These are phyloP conservation scores for Archaeoteleia sp. DNA, from an alignment of 2,888 invertebrate species.

Conservation along the genomic window DNA sequence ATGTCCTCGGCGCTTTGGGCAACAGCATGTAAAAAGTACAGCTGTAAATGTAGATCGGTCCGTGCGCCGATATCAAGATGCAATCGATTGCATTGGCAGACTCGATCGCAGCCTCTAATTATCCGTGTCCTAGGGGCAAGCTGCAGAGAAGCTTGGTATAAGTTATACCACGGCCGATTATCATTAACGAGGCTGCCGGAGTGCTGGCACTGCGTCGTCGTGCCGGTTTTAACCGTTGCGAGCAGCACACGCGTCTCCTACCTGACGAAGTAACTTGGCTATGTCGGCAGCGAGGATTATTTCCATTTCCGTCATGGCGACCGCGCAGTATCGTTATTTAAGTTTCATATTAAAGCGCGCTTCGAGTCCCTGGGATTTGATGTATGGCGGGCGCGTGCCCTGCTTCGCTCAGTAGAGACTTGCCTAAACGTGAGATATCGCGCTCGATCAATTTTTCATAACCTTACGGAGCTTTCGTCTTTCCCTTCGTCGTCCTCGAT, in stretches of 20 bases:
- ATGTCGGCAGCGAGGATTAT: slow-evolving; percentile 60
- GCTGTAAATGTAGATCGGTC: slow-evolving; percentile 23
- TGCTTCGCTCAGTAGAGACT: slow-evolving; percentile 64
- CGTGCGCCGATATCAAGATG: slow-evolving; percentile 31
- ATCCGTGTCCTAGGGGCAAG: slow-evolving; percentile 42
- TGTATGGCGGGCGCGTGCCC: slow-evolving; percentile 73
- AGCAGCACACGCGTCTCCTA: slow-evolving; percentile 22
- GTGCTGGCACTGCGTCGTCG: slow-evolving; percentile 19
- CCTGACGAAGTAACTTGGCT: slow-evolving; percentile 40
- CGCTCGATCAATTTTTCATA: slow-evolving; percentile 70
- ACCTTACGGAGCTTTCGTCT: slow-evolving; percentile 49
- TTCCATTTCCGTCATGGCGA: slow-evolving; percentile 71
- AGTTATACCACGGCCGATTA: slow-evolving; percentile 38
- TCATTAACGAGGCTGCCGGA: slow-evolving; percentile 41
- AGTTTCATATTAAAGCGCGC: slow-evolving; percentile 73
- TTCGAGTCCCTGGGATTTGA: slow-evolving; percentile 66
- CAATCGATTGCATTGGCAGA: slow-evolving; percentile 40
- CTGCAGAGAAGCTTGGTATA: slow-evolving; percentile 34
- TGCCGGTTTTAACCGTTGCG: slow-evolving; percentile 10
- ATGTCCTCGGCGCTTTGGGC: slow-evolving; percentile 1
- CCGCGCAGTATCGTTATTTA: slow-evolving; percentile 73
- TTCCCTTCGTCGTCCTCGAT: slow-evolving; percentile 6
- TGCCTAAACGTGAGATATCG: slow-evolving; percentile 73
- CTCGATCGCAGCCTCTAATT: slow-evolving; percentile 44
- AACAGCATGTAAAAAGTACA: slow-evolving; percentile 1